Evolutionary conservation across 2,888 invertebrate species (phyloP).

Genomic region (Agrotis segetum): DNA sequence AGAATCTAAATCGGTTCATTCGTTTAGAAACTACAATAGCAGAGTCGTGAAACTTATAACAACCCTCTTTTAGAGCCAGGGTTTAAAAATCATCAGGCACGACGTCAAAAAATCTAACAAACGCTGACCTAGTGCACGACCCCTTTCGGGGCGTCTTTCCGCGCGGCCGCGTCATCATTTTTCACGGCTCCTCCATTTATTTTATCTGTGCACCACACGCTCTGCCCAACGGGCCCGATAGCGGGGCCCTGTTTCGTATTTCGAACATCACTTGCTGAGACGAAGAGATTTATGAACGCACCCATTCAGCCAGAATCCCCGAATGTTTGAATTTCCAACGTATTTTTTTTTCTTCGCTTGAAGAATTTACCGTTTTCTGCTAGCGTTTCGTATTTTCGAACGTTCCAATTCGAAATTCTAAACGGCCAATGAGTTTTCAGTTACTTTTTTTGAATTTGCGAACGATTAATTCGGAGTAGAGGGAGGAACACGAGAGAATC

Average conservation of each 20-base stretch:
- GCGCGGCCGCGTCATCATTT: constrained; percentile 89
- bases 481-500: constrained; percentile 13
- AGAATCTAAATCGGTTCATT: too few relatives aligned
- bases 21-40: too few relatives aligned
- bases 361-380: constrained; percentile 69
- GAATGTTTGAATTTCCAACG: constrained; percentile 83
- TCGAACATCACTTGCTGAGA: constrained; percentile 88
- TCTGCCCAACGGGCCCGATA: constrained; percentile 81
- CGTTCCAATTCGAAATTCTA: constrained; percentile 63
- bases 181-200: constrained; percentile 90
- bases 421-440: constrained; percentile 59
- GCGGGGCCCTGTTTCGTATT: constrained; percentile 82
- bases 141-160: constrained; percentile 86
- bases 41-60: too few relatives aligned
- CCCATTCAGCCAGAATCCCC: constrained; percentile 85
- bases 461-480: constrained; percentile 54
- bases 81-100: constrained; percentile 19
- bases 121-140: constrained; percentile 82
- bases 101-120: constrained; percentile 55
- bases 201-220: constrained; percentile 90
- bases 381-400: constrained; percentile 66
- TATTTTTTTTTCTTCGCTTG: constrained; percentile 73
- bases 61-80: too few relatives aligned
- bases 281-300: constrained; percentile 87
- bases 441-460: constrained; percentile 54